These are phyloP conservation scores for Charanyca ferruginea DNA, from an alignment of 2,888 invertebrate genomes.

Conservation along the genomic window DNA sequence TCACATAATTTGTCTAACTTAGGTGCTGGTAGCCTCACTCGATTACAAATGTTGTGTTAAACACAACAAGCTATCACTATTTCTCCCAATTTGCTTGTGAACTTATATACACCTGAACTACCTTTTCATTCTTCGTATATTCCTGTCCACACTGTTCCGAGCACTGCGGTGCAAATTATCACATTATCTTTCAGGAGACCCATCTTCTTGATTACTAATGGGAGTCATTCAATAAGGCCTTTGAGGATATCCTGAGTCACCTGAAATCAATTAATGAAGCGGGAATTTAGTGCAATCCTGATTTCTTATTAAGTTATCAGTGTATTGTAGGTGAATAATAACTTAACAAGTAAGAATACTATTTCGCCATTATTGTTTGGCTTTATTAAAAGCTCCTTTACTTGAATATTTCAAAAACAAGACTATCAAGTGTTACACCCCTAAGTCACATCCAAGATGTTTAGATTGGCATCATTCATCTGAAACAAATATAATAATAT, in stretches of 20 bases:
- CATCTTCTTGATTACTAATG: neutral
- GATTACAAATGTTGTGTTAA: conserved; percentile 7
- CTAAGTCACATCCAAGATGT: too few species aligned
- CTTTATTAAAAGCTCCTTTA: too few species aligned
- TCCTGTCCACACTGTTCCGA: conserved; percentile 21
- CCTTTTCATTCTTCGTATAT: conserved; percentile 10
- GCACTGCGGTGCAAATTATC: conserved; percentile 13
- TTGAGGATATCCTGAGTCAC: conserved; percentile 27
- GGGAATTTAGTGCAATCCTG: neutral
- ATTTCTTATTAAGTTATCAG: neutral
- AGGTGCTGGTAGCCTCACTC: neutral
- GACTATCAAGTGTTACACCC: too few species aligned
- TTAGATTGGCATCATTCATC: too few species aligned
- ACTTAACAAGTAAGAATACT: too few species aligned
- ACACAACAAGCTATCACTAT: conserved; percentile 4
- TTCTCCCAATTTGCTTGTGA: conserved; percentile 1
- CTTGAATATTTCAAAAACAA: too few species aligned
- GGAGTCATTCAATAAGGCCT: conserved; percentile 12
- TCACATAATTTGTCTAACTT: too few species aligned
- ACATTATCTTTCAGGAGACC: neutral
- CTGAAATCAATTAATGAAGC: conserved; percentile 6
- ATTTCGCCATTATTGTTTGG: too few species aligned
- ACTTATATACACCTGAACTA: conserved; percentile 24
- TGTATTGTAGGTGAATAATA: neutral
- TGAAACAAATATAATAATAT: too few species aligned